Percentiles rank a stretch among this genome's conserved stretches.
phyloP scores from a whole-genome alignment of 2,113 vertebrate species.

The Dromas ardeola region DNA sequence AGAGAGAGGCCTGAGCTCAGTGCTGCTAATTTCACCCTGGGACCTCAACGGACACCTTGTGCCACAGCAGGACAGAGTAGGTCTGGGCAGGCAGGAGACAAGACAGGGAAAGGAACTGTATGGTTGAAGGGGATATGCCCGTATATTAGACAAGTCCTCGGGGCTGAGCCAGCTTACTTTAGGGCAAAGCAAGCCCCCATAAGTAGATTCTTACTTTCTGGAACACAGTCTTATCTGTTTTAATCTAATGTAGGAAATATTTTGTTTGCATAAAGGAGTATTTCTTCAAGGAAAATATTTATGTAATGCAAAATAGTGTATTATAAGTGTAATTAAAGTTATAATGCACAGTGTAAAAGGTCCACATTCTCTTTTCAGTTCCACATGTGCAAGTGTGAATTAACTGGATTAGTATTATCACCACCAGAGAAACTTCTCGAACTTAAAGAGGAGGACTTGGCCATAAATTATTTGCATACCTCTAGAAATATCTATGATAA shows the following conservation, averaged over 20 bases:
- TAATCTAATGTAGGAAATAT: neutral
- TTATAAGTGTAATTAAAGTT: neutral
- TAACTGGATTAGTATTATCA: neutral
- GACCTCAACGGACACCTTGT: neutral
- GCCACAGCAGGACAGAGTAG: rapidly evolving
- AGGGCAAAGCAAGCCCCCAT: neutral
- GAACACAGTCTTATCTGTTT: neutral
- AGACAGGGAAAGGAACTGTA: neutral
- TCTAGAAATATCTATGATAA: neutral
- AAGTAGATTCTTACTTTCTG: neutral
- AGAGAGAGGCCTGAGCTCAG: neutral
- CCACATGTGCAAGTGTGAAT: neutral
- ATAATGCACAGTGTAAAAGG: neutral
- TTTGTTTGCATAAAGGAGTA: neutral
- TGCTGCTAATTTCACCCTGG: neutral
- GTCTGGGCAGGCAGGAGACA: neutral
- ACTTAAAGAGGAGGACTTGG: neutral
- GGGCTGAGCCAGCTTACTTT: neutral
- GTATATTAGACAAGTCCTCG: neutral
- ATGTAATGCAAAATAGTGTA: neutral
- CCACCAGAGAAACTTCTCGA: neutral
- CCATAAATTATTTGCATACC: neutral
- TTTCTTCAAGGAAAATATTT: neutral
- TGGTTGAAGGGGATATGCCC: neutral
- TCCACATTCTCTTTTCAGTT: neutral